Evolutionary conservation across 2,888 invertebrate species (phyloP).

Genomic region (Stenurella melanura): DNA sequence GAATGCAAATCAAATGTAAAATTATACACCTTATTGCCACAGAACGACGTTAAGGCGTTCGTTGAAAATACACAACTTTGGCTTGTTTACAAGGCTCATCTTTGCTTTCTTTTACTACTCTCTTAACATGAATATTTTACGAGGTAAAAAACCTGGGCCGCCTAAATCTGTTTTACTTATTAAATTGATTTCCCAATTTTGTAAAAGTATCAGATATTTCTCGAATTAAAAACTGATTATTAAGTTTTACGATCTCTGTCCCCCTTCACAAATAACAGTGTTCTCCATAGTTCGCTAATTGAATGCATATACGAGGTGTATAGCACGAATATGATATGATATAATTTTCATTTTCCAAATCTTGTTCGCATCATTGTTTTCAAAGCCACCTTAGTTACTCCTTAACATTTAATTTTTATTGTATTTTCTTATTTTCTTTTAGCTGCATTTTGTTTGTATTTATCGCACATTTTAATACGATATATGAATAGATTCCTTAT

Average conservation of each 20-base stretch:
- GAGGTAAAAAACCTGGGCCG: conserved; percentile 9
- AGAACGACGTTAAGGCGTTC: conserved; percentile 50
- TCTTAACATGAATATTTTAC: conserved; percentile 16
- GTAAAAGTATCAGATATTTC: conserved; percentile 8
- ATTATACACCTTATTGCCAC: conserved; percentile 72
- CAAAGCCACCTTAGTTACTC: too few species aligned
- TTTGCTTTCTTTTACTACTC: conserved; percentile 17
- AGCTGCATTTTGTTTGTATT: too few species aligned
- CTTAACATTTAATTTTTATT: too few species aligned
- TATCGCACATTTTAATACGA: too few species aligned
- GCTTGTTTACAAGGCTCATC: conserved; percentile 51
- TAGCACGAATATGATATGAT: background rate
- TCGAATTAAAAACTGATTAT: conserved; percentile 4
- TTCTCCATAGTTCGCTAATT: background rate
- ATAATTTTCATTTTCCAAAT: too few species aligned
- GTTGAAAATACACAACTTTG: conserved; percentile 50
- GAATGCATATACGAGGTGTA: background rate
- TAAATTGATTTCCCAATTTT: conserved; percentile 9
- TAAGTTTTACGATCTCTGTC: background rate
- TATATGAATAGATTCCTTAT: too few species aligned
- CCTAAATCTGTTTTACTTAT: conserved; percentile 16
- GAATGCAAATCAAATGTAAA: conserved; percentile 73
- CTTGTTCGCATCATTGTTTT: too few species aligned
- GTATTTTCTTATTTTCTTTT: too few species aligned
- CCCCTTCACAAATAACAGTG: background rate